phyloP scores from a whole-genome alignment of 2,113 vertebrate genomes.

The Podarcis muralis region DNA sequence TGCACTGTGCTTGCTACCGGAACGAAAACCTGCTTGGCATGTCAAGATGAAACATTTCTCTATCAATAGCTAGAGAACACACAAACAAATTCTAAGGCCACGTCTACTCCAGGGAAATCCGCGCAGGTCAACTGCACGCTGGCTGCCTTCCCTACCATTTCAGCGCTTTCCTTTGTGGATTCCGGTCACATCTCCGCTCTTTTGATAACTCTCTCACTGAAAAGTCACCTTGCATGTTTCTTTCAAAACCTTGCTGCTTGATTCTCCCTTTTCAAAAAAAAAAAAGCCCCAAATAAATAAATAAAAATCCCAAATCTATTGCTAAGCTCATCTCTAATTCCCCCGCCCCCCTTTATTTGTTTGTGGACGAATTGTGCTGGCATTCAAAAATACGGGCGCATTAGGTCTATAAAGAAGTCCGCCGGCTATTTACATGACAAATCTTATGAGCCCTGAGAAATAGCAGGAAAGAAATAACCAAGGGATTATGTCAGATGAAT shows the following conservation, averaged over 20 bases:
- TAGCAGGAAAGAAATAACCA: background rate
- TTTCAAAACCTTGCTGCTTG: constrained; percentile 20
- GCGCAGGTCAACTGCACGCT: background rate
- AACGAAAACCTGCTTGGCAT: constrained; percentile 1
- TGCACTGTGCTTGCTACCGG: background rate
- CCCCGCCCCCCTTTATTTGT: constrained; percentile 25
- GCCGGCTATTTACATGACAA: constrained; percentile 42
- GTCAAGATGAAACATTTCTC: background rate
- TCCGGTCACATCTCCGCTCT: constrained; percentile 54
- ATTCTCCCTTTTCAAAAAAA: constrained; percentile 32
- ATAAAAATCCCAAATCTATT: constrained; percentile 42
- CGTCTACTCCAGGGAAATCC: constrained; percentile 7
- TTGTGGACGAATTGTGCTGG: constrained; percentile 60
- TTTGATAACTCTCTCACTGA: constrained; percentile 48
- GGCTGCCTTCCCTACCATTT: constrained; percentile 6
- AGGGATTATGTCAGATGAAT: constrained; percentile 37
- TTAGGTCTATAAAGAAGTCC: constrained; percentile 42
- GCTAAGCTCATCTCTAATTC: constrained; percentile 51
- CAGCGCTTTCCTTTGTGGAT: constrained; percentile 44
- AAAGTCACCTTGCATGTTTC: constrained; percentile 63
- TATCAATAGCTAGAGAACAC: constrained; percentile 5
- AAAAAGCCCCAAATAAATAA: background rate
- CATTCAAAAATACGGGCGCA: constrained; percentile 52
- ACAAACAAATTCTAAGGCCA: constrained; percentile 11
- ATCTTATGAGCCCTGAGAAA: constrained; percentile 8